A percentile compares a stretch with the other conserved stretches of the same genome.
These are phyloP conservation scores for Dinocampus coccinellae DNA, from an alignment of 2,888 invertebrate species.

Conservation along the genomic window DNA sequence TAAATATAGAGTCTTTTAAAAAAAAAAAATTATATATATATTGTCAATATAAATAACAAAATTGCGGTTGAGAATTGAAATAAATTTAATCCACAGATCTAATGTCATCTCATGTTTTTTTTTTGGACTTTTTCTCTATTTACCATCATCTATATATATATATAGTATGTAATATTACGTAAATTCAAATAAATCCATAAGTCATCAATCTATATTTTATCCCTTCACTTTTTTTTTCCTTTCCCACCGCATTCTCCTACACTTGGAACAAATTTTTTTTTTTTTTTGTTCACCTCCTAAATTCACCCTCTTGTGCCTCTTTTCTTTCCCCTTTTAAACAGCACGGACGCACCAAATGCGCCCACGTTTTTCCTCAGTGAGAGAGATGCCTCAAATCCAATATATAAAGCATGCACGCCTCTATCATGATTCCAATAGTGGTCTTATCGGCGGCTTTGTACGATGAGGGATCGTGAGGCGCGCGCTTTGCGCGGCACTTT, in stretches of 20 bases:
- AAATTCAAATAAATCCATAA: constrained; percentile 66
- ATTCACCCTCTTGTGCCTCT: constrained; percentile 9
- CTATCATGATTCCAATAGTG: constrained; percentile 68
- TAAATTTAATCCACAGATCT: no score
- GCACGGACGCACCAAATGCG: constrained; percentile 35
- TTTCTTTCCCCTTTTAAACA: no score
- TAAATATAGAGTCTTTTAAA: no score
- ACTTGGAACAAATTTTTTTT: constrained; percentile 34
- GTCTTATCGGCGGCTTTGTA: constrained; percentile 67
- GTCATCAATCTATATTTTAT: constrained; percentile 69
- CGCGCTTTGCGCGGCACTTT: constrained; percentile 54
- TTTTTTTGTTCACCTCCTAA: no score
- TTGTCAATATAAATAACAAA: no score
- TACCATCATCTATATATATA: not conserved
- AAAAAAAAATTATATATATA: no score
- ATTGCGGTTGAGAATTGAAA: no score
- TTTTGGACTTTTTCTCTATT: constrained; percentile 26
- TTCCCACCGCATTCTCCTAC: constrained; percentile 30
- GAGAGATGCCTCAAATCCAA: constrained; percentile 64
- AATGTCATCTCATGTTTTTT: constrained; percentile 20
- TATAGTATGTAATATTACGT: constrained; percentile 59
- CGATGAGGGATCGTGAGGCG: constrained; percentile 66
- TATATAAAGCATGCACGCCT: constrained; percentile 52
- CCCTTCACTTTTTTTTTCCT: constrained; percentile 61
- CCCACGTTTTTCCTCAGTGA: constrained; percentile 48